These are phyloP conservation scores for Hemiprocne comata DNA, from an alignment of 2,113 vertebrate genomes.

Conservation along the genomic window DNA sequence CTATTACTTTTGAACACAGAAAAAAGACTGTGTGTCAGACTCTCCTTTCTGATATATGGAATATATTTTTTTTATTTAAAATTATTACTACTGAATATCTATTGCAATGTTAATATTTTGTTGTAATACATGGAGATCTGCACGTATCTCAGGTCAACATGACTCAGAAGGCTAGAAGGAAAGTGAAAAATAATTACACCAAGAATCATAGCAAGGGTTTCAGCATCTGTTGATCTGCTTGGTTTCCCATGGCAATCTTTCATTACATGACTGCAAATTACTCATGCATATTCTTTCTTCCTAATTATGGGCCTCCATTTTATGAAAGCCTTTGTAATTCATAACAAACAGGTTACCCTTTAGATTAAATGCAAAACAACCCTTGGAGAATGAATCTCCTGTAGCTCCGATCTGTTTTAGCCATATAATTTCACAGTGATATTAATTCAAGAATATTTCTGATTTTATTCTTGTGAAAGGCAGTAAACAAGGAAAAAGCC, in stretches of 20 bases:
- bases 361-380: background rate
- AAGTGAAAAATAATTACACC: background rate
- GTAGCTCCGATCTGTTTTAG: background rate
- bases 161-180: background rate
- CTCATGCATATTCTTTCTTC: background rate
- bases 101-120: background rate
- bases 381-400: background rate
- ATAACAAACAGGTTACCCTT: slow-evolving; percentile 1
- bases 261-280: slow-evolving; percentile 18
- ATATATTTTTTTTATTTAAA: background rate
- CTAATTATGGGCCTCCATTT: background rate
- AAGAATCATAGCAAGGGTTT: background rate
- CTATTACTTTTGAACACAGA: background rate
- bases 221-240: slow-evolving; percentile 10
- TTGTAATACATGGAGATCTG: background rate
- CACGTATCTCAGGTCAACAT: background rate
- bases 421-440: background rate
- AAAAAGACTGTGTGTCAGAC: background rate
- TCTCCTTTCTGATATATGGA: background rate
- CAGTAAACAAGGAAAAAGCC: background rate
- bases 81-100: background rate
- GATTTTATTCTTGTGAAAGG: background rate
- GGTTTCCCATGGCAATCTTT: slow-evolving; percentile 32
- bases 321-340: background rate
- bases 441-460: slow-evolving; percentile 1